Evolutionary conservation across 2,113 vertebrate species (phyloP), one percentile per base, ranked within the genome.

Genomic region (Urocynchramus pylzowi): DNA sequence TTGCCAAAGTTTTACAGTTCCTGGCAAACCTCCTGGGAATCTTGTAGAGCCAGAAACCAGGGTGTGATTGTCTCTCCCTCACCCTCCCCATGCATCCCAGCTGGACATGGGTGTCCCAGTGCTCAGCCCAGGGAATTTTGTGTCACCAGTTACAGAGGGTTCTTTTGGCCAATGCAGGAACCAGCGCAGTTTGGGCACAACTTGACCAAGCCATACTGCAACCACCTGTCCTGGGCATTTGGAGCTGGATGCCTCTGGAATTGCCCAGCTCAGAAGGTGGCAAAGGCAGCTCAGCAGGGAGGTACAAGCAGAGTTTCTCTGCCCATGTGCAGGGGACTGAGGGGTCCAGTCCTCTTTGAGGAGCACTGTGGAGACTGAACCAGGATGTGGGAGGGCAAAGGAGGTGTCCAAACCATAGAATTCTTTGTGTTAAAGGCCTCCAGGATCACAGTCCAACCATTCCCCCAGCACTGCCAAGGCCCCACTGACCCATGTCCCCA

Each of bases 1-100:
- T 91, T 95, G 93, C 89, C 96, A 71, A 94, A 94, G 84, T 95
- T 93, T 56, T 26, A 33, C 64, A 54, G 47, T 28, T 67, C 56
- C 68, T 78, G 47, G 82, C 77, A 93, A 63, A 78, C 16, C 64
- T 24, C 35, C 28, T 87, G 49, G 53, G 37, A 83, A 47, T 60
- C 27, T 39, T 6, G 27, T 6, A 22, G 52, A 42, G 22, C 33
- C 6, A 1, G 19, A 53, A 83, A n/a, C 1, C 7, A 26, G 71
- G 54, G 10, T 9, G 8, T 28, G n/a, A 56, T 33, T 64, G 24
- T 33, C 27, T 28, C 21, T 50, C 10, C 22, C 6, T 70, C 17
- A 2, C 17, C 7, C 24, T 73, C 23, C 28, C 19, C 44, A 21
- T 10, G 60, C 63, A 30, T 33, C 4, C 1, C 50, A 41, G 3